A percentile compares a stretch with the other conserved stretches of the same genome.
Conservation (phyloP, 2,113 vertebrate species). For the Xyliphius kryptos region DNA sequence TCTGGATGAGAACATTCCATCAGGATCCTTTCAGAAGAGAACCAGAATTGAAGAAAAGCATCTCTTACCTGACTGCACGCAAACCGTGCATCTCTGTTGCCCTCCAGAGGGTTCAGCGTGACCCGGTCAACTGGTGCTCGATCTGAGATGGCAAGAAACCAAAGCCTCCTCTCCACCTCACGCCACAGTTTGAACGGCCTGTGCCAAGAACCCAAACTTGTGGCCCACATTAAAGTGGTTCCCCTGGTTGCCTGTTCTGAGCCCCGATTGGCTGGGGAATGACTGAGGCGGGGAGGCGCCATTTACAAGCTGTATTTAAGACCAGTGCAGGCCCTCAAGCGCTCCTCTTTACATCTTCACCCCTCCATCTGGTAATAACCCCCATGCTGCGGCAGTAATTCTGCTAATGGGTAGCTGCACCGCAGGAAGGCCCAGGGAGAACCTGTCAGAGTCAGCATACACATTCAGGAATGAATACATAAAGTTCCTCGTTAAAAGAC, state of each 20-base stretch:
- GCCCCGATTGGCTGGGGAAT: constrained; percentile 29
- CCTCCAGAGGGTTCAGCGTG: not conserved
- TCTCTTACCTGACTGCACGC: constrained; percentile 10
- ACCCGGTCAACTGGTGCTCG: not conserved
- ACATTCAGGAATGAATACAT: not conserved
- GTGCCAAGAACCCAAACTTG: constrained; percentile 6
- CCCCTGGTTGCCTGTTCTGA: constrained; percentile 10
- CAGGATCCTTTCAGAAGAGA: constrained; percentile 1
- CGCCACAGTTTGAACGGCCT: constrained; percentile 8
- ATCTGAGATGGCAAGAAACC: not conserved
- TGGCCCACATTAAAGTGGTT: constrained; percentile 28
- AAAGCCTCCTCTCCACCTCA: not conserved
- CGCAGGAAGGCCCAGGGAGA: constrained; percentile 14
- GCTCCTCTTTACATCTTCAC: constrained; percentile 15
- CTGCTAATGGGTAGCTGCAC: constrained; percentile 39
- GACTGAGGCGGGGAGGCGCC: constrained; percentile 3
- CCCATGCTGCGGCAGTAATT: constrained; percentile 26
- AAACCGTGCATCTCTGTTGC: constrained; percentile 10
- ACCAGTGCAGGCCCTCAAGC: constrained; percentile 21
- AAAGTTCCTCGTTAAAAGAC: constrained; percentile 8
- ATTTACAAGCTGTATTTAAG: constrained; percentile 30
- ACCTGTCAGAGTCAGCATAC: not conserved
- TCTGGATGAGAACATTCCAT: too few relatives aligned
- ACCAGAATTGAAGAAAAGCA: not conserved
- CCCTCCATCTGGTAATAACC: constrained; percentile 35